Percentiles rank a stretch among this genome's conserved stretches.
Evolutionary conservation across 1,140 invertebrate genomes (phyloP).

Genomic region (Drosophila erecta): DNA sequence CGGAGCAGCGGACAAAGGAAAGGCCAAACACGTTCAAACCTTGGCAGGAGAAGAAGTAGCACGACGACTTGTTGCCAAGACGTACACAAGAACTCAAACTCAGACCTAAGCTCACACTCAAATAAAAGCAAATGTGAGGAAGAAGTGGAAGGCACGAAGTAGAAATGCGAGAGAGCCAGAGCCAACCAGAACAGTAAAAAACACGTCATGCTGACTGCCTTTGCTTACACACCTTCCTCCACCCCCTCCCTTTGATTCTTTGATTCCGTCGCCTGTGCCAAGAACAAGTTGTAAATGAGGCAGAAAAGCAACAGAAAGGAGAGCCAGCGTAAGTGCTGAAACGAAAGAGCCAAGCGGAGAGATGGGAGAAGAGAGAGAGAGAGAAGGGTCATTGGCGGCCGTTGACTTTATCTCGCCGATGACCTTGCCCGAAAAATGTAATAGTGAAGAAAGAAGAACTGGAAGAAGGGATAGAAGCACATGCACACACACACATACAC

Average conservation of each 20-base stretch:
- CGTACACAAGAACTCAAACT: slow-evolving; percentile 61
- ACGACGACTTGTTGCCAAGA: slow-evolving; percentile 78
- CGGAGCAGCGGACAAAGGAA: slow-evolving; percentile 62
- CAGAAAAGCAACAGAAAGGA: slow-evolving; percentile 36
- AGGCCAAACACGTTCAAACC: slow-evolving; percentile 75
- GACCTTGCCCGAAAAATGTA: slow-evolving; percentile 84
- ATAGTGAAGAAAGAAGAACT: slow-evolving; percentile 50
- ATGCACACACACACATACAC: slow-evolving; percentile 30
- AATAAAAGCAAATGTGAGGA: slow-evolving; percentile 60
- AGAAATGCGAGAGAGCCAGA: slow-evolving; percentile 46
- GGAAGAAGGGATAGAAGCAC: slow-evolving; percentile 44
- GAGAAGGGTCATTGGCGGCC: slow-evolving; percentile 83
- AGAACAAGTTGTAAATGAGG: slow-evolving; percentile 82
- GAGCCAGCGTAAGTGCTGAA: slow-evolving; percentile 1
- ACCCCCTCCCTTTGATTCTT: background rate
- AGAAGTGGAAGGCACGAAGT: slow-evolving; percentile 64
- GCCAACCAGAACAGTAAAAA: slow-evolving; percentile 45
- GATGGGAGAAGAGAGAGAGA: slow-evolving; percentile 17
- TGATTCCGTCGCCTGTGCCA: slow-evolving; percentile 52
- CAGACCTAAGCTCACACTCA: slow-evolving; percentile 31
- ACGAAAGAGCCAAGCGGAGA: slow-evolving; percentile 3
- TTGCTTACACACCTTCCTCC: slow-evolving; percentile 9
- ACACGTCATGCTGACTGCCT: slow-evolving; percentile 76
- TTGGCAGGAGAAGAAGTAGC: slow-evolving; percentile 26
- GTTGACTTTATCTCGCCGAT: slow-evolving; percentile 84